Conservation (phyloP, 2,113 vertebrate species). For the Gnathonemus longibarbis region DNA sequence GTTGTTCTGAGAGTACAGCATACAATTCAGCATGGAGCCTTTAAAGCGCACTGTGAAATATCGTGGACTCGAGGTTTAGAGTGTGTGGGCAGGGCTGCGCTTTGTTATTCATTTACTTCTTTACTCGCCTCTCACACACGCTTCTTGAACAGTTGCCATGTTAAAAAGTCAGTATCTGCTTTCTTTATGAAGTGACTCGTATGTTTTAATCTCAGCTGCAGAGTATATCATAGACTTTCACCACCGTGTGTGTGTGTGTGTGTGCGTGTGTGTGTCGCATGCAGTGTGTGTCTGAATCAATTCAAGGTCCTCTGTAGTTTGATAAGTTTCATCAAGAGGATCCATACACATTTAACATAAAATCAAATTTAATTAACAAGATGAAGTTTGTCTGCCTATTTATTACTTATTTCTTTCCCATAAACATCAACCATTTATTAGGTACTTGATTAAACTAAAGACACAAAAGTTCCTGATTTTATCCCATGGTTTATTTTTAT, state of each 20-base stretch:
- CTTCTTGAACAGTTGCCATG: constrained; percentile 15
- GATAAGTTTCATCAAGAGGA: background rate
- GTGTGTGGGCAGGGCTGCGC: background rate
- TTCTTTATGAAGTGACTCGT: constrained; percentile 22
- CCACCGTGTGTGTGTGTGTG: background rate
- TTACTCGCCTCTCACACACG: background rate
- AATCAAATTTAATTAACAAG: background rate
- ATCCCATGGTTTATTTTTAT: background rate
- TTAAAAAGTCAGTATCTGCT: constrained; percentile 39
- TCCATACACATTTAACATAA: background rate
- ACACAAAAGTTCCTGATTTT: background rate
- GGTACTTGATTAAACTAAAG: background rate
- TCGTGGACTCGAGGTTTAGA: no score
- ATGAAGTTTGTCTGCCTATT: background rate
- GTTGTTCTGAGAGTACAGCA: background rate
- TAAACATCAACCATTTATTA: background rate
- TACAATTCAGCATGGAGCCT: background rate
- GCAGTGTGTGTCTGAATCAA: background rate
- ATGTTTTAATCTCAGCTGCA: background rate
- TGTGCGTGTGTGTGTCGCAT: background rate
- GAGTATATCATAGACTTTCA: background rate
- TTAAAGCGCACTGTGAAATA: background rate
- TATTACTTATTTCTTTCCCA: background rate
- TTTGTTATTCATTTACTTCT: background rate
- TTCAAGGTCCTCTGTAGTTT: background rate